Conservation (phyloP, 2,113 vertebrate genomes). For the Anguilla japonica region DNA sequence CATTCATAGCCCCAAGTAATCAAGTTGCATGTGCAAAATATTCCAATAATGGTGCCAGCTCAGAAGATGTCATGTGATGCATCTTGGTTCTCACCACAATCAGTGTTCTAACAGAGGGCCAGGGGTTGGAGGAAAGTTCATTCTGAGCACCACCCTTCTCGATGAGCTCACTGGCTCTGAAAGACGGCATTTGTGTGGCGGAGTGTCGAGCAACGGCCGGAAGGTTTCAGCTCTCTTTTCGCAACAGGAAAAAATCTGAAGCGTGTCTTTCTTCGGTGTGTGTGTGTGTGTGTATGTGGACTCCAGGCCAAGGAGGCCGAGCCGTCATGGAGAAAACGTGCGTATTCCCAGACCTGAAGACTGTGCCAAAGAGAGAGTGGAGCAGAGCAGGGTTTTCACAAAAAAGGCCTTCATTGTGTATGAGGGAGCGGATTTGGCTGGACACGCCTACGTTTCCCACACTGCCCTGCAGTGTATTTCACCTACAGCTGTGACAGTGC, state of each 20-base stretch:
- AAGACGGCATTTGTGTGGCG: conserved; percentile 38
- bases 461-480: background rate
- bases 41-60: background rate
- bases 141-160: background rate
- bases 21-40: background rate
- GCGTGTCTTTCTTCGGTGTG: conserved; percentile 60
- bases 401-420: conserved; percentile 12
- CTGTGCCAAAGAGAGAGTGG: background rate
- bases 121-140: background rate
- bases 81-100: background rate
- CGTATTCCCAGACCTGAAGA: background rate
- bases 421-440: background rate
- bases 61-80: background rate
- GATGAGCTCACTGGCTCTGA: background rate
- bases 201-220: conserved; percentile 43
- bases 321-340: conserved; percentile 22
- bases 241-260: conserved; percentile 44
- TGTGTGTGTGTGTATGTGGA: conserved; percentile 56
- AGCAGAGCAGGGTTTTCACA: background rate
- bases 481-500: conserved; percentile 8
- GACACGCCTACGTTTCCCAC: background rate
- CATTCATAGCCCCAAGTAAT: no score
- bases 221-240: conserved; percentile 39
- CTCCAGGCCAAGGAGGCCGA: conserved; percentile 45
- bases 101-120: background rate